These are phyloP conservation scores for Uria lomvia DNA, from an alignment of 2,113 vertebrate genomes.

Conservation along the genomic window DNA sequence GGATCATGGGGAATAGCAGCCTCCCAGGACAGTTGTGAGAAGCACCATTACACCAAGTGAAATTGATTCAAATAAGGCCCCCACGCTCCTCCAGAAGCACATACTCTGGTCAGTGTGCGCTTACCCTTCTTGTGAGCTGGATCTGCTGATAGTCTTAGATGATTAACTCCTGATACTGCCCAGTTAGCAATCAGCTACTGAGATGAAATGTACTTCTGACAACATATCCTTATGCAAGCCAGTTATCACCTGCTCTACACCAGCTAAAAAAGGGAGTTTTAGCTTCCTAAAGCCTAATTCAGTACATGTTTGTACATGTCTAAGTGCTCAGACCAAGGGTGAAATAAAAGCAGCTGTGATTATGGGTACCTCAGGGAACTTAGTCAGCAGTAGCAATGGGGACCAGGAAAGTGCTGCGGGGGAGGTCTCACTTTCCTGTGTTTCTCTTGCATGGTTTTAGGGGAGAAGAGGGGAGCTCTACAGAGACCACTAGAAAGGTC, in stretches of 20 bases:
- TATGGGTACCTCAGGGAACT: not conserved
- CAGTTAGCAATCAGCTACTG: not conserved
- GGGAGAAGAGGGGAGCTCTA: not conserved
- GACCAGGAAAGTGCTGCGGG: not conserved
- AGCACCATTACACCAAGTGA: not conserved
- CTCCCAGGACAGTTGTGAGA: not conserved
- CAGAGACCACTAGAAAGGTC: not conserved
- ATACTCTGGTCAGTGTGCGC: not conserved
- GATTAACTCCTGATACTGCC: not conserved
- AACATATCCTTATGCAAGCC: not conserved
- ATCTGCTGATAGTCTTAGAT: not conserved
- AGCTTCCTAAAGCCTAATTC: not conserved
- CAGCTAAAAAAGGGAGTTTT: not conserved
- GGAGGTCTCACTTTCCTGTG: not conserved
- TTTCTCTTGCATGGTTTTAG: not conserved
- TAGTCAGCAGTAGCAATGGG: not conserved
- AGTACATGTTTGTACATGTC: not conserved
- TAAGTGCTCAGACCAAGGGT: not conserved
- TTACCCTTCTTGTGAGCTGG: not conserved
- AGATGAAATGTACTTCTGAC: not conserved
- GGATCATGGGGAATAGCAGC: accelerated
- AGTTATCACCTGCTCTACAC: not conserved
- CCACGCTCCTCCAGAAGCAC: accelerated
- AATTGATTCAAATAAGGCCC: not conserved
- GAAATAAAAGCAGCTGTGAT: not conserved